Evolutionary conservation across 2,888 invertebrate genomes (phyloP).

Genomic region (Rugalucina vietnamica): DNA sequence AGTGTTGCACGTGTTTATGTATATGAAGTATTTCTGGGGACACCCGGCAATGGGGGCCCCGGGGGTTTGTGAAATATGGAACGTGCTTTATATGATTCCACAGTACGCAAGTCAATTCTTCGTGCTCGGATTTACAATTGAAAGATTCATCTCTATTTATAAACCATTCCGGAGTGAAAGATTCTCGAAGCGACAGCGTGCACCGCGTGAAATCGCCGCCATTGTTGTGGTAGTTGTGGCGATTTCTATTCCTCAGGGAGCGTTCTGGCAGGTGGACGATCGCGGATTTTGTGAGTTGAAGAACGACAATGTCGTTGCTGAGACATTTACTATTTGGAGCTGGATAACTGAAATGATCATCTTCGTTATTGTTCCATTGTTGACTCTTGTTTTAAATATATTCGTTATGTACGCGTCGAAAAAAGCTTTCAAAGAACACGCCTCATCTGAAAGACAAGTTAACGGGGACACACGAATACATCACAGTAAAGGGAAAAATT

Average conservation of each 20-base stretch:
- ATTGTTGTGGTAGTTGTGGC: constrained; percentile 67
- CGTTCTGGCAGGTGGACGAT: constrained; percentile 77
- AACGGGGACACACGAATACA: constrained; percentile 35
- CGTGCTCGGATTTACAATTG: constrained; percentile 81
- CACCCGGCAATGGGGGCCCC: constrained; percentile 68
- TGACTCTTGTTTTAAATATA: constrained; percentile 74
- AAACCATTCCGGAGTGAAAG: constrained; percentile 78
- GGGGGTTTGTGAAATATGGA: constrained; percentile 79
- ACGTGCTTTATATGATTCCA: constrained; percentile 76
- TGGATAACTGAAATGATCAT: constrained; percentile 74
- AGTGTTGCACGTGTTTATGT: constrained; percentile 76
- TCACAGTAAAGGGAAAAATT: constrained; percentile 24
- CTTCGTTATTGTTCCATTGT: constrained; percentile 73
- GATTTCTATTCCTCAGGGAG: constrained; percentile 78
- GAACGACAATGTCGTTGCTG: constrained; percentile 37
- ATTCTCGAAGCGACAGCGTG: constrained; percentile 76
- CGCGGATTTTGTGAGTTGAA: constrained; percentile 57
- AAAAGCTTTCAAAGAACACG: constrained; percentile 24
- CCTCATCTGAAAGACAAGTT: background rate
- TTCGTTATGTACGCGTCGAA: constrained; percentile 67
- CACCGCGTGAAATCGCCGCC: constrained; percentile 74
- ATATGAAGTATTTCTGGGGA: constrained; percentile 81
- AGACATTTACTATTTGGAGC: constrained; percentile 73
- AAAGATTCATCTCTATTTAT: constrained; percentile 79
- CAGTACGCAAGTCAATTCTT: constrained; percentile 81